phyloP scores from a whole-genome alignment of 2,797 vertebrate genomes.

The Pachyuromys duprasi region DNA sequence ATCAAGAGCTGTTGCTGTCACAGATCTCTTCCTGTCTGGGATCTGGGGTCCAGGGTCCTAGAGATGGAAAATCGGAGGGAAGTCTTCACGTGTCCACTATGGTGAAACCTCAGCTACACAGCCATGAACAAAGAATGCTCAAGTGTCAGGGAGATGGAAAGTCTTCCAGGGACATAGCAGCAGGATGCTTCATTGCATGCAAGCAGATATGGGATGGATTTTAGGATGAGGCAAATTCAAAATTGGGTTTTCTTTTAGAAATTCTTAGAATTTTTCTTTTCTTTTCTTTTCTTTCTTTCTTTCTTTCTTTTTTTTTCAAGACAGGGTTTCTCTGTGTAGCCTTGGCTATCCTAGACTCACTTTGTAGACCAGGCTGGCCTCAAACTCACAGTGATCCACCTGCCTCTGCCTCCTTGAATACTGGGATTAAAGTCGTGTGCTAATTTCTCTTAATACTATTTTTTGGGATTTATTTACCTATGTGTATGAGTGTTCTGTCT shows the following conservation, averaged over 20 bases:
- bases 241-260: background rate
- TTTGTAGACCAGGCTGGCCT: no score
- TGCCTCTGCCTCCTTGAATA: no score
- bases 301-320: no score
- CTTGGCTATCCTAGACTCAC: no score
- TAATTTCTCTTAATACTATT: background rate
- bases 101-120: no score
- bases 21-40: background rate
- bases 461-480: background rate
- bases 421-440: no score
- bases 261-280: background rate
- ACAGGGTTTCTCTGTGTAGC: no score
- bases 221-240: background rate
- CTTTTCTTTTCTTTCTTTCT: no score
- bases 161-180: background rate
- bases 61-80: background rate
- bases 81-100: background rate
- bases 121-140: background rate
- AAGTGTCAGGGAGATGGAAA: background rate
- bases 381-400: no score
- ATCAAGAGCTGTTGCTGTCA: background rate
- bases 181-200: background rate
- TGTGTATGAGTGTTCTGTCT: background rate
- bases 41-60: background rate
- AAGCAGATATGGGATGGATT: background rate